Percentiles rank a stretch among this genome's conserved stretches.
Evolutionary conservation across 2,113 vertebrate species (phyloP).

Genomic region (Mirounga angustirostris): DNA sequence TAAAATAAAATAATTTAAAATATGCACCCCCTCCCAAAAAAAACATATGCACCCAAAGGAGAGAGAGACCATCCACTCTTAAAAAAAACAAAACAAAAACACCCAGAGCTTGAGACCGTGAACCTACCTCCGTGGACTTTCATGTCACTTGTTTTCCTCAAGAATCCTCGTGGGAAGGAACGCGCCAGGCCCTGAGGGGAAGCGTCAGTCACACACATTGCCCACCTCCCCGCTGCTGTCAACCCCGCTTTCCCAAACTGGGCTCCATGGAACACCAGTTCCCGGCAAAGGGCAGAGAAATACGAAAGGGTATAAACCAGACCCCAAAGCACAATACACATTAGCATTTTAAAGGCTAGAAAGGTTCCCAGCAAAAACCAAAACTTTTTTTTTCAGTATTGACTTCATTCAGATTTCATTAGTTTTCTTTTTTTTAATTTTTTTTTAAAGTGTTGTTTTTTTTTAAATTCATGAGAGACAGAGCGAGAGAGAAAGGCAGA

Average conservation of each 20-base stretch:
- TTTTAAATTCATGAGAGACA: too few relatives aligned
- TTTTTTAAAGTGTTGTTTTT: too few relatives aligned
- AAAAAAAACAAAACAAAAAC: not conserved
- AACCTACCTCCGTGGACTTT: slow-evolving; percentile 66
- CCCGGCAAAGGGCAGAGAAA: not conserved
- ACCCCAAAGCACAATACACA: not conserved
- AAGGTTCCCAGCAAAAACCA: not conserved
- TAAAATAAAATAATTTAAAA: too few relatives aligned
- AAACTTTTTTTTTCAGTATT: too few relatives aligned
- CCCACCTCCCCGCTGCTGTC: not conserved
- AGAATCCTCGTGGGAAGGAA: not conserved
- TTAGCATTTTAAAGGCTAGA: not conserved
- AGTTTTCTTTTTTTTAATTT: not conserved
- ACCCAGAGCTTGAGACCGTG: not conserved
- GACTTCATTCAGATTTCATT: not conserved
- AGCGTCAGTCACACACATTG: accelerated
- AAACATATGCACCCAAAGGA: not conserved
- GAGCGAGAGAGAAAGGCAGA: too few relatives aligned
- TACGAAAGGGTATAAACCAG: not conserved
- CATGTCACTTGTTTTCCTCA: slow-evolving; percentile 45
- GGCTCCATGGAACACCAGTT: not conserved
- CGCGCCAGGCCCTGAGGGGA: slow-evolving; percentile 49
- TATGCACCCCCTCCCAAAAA: too few relatives aligned
- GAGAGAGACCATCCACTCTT: not conserved
- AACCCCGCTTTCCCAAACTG: not conserved